Evolutionary conservation across 2,888 invertebrate species (phyloP), one percentile per base, ranked within the genome.

Genomic region (Drosophila macrospina): DNA sequence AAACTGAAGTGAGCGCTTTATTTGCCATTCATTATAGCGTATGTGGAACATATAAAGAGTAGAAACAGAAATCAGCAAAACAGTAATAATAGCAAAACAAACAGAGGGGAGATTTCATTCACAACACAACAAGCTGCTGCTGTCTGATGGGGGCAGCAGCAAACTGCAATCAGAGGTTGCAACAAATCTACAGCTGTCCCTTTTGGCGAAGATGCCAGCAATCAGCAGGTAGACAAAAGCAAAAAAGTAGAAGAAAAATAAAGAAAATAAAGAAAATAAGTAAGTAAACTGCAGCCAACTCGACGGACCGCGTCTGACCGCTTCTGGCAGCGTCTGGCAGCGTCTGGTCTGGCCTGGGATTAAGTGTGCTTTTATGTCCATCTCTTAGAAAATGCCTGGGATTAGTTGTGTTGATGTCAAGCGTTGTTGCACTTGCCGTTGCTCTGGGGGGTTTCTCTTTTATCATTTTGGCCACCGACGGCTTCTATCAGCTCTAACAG

Each of bases 371-470:
- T 63, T 52, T 54, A 59, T 80, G 86, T 83, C 74, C 71, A 85
- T 78, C 82, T 69, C 76, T 78, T 66, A 48, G 76, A 61, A 74
- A 85, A 71, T 69, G 68, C 69, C 66, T 55, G 67, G 70, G 74
- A 83, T 83, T 83, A 86, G 80, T 79, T 79, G 61, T 77, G 86
- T 69, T 78, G 69, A 39, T 59, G 74, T 57, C 62, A 54, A 54
- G 34, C 48, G 44, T 15, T 64, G 39, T n/a, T 20, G 20, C 28
- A 57, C 42, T 13, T n/a, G 15, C 24, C 34, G 11, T 28, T 20
- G 52, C 8, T 28, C 13, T 24, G 11, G 39, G 30, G 41, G 7
- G 5, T 15, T 16, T 11, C 44, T 54, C 41, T 64, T 48, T 64
- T 20, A 20, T 20, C 59, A 73, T 48, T 55, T 2, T 20, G 47